Evolutionary conservation across 1,140 invertebrate species (phyloP).

Genomic region (Sycobia sp.): DNA sequence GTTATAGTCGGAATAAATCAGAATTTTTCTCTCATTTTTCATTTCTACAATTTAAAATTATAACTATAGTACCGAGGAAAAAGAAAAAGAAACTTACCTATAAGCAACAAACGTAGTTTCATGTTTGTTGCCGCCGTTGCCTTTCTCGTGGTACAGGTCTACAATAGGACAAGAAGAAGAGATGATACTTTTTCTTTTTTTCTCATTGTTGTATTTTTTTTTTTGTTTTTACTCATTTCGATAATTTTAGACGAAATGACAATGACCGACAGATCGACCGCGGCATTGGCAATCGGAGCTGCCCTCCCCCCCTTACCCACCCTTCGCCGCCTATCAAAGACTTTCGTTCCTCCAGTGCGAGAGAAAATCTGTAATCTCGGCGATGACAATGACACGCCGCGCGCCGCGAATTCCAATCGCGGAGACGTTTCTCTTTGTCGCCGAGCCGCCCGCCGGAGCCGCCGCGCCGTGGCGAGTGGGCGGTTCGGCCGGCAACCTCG

Average conservation of each 20-base stretch:
- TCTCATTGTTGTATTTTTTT: too few species aligned
- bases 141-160: constrained; percentile 39
- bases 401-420: constrained; percentile 16
- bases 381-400: constrained; percentile 17
- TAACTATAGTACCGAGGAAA: not conserved
- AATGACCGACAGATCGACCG: not conserved
- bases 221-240: constrained; percentile 1
- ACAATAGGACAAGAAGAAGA: constrained; percentile 26
- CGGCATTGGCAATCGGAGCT: constrained; percentile 20
- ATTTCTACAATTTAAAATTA: too few species aligned
- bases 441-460: not conserved
- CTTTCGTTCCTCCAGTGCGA: constrained; percentile 9
- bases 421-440: constrained; percentile 23
- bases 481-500: too few species aligned
- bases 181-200: too few species aligned
- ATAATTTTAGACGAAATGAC: not conserved
- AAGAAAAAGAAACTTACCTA: constrained; percentile 48
- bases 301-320: not conserved
- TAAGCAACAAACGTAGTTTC: constrained; percentile 54
- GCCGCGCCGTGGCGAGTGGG: too few species aligned
- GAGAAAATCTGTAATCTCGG: constrained; percentile 27
- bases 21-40: not conserved
- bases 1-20: too few species aligned
- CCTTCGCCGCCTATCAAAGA: not conserved
- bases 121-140: constrained; percentile 48